Base-by-base conservation (phyloP, 35 echinoderm and acorn worm species). In the Acanthaster planci region DNA sequence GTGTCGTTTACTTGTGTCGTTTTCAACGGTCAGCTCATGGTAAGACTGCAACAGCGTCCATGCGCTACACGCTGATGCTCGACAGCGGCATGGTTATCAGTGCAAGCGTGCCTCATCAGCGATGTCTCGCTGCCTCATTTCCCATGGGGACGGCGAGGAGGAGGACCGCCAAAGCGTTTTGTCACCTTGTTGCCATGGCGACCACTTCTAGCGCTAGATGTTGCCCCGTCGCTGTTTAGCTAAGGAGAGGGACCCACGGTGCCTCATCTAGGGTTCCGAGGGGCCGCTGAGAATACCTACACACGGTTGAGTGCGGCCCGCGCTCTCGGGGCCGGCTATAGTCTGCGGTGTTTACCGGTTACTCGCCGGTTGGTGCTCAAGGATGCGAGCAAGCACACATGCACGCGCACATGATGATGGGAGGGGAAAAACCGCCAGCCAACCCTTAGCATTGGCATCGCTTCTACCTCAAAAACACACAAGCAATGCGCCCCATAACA, bases 371-470 rank as follows among this genome's bases (percentile, higher is more conserved):
- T 7, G 39, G 42, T 86, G 67, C 52, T 47, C 52, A 76, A 44
- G 60, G 67, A 76, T 76, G 84, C n/a, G 14, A 37, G 57, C 53
- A 52, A 51, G 80, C 18, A 35, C 76, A 78, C 39, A 80, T 26
- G 42, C 17, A 7, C 38, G 42, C n/a, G 51, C 7, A 10, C 34
- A 47, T 42, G 39, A 8, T 80, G 51, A 17, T 27, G 32, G 18
- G n/a, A 8, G n/a, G 8, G n/a, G 18, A 68, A 68, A 39, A 32
- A 37, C 76, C 42, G 29, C 79, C 17, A 83, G 53, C 56, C 81
- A 32, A 34, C 56, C n/a, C n/a, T n/a, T n/a, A n/a, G n/a, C n/a
- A n/a, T 59, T 32, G 51, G 39, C 77, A 34, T 26, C 42, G 27
- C 12, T 30, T 8, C 26, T 58, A 30, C 35, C 21, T 32, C 76